Percentiles rank a stretch among this genome's conserved stretches.
These are phyloP conservation scores for Tachypleus tridentatus DNA, from an alignment of 1,140 invertebrate genomes.

Conservation along the genomic window DNA sequence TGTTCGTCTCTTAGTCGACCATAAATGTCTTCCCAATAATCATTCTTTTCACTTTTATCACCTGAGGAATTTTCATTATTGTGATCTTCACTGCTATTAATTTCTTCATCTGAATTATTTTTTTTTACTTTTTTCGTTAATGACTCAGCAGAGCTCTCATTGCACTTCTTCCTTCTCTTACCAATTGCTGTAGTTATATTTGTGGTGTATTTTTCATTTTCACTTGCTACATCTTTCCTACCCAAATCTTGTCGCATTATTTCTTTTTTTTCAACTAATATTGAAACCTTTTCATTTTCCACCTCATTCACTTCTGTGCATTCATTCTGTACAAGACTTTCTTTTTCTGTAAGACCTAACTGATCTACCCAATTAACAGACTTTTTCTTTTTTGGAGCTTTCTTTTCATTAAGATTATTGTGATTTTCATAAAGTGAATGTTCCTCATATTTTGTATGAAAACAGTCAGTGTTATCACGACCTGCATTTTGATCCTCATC, in stretches of 20 bases:
- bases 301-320: too few relatives aligned
- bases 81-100: conserved; percentile 4
- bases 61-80: conserved; percentile 5
- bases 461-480: conserved; percentile 21
- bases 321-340: too few relatives aligned
- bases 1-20: conserved; percentile 65
- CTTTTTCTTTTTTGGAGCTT: too few relatives aligned
- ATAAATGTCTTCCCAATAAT: conserved; percentile 83
- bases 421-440: too few relatives aligned
- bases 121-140: conserved; percentile 22
- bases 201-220: conserved; percentile 21
- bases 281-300: too few relatives aligned
- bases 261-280: too few relatives aligned
- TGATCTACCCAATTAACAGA: too few relatives aligned
- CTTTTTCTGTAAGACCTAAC: too few relatives aligned
- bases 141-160: conserved; percentile 22
- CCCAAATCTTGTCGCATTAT: too few relatives aligned
- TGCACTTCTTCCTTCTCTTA: conserved; percentile 12
- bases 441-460: background rate
- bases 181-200: conserved; percentile 12
- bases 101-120: conserved; percentile 17
- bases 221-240: conserved; percentile 20
- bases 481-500: conserved; percentile 24
- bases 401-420: too few relatives aligned
- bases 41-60: conserved; percentile 22